These are phyloP conservation scores for Chymomyza amoena DNA, from an alignment of 2,888 invertebrate genomes.

Conservation along the genomic window DNA sequence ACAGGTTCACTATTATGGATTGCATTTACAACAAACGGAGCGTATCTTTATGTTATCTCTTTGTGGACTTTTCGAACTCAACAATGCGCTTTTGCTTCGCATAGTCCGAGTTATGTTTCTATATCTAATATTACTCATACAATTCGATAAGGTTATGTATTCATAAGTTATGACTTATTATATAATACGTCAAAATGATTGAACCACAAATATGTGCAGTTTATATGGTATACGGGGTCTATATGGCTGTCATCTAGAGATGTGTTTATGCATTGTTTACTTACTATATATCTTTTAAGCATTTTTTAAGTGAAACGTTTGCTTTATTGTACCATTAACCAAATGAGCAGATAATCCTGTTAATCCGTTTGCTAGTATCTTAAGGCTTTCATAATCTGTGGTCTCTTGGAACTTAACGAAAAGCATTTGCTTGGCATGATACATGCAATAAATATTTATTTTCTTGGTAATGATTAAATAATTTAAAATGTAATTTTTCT, in stretches of 20 bases:
- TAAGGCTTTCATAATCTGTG: slow-evolving; percentile 2
- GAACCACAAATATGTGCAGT: too few relatives aligned
- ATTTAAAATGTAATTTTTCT: neutral
- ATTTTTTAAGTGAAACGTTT: neutral
- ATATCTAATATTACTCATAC: slow-evolving; percentile 66
- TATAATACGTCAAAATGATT: too few relatives aligned
- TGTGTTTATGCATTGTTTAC: neutral
- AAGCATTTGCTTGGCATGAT: neutral
- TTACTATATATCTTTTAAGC: neutral
- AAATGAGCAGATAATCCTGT: neutral
- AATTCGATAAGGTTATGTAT: slow-evolving; percentile 66
- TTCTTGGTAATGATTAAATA: neutral
- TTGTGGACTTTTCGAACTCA: slow-evolving; percentile 65
- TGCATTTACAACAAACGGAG: slow-evolving; percentile 37
- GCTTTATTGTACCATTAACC: neutral
- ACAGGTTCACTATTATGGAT: slow-evolving; percentile 46
- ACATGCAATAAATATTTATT: neutral
- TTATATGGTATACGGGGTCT: too few relatives aligned
- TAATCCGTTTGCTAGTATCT: neutral
- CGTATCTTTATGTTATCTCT: slow-evolving; percentile 42
- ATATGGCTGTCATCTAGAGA: too few relatives aligned
- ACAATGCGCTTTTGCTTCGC: slow-evolving; percentile 59
- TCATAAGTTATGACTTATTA: slow-evolving; percentile 3
- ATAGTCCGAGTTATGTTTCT: slow-evolving; percentile 57
- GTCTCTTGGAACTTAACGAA: neutral